Evolutionary conservation across 2,113 vertebrate species (phyloP), one percentile per base, ranked within the genome.

Genomic region (Thunnus maccoyii): DNA sequence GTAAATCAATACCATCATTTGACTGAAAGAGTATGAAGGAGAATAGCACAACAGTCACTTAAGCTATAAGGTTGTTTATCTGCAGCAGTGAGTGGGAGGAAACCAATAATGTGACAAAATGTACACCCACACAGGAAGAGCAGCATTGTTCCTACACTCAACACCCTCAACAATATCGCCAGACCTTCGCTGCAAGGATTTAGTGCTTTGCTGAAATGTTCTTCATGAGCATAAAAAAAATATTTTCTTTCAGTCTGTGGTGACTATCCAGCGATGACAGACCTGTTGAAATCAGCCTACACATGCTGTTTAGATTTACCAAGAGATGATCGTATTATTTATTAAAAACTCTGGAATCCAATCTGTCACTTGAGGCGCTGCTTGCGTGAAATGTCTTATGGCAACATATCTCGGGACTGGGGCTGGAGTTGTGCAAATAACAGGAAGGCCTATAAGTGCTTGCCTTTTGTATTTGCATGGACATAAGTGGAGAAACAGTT

Each of bases 71-170:
- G 65, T 48, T 67, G 72, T 71, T 83, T 73, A 74, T 70, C 30
- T 61, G 61, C 55, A 5, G 67, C 65, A 64, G 55, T 48, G 63
- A 25, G 80, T 70, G 17, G 73, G 78, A 46, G 32, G 54, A 72
- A 76, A 56, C 61, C 44, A 57, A 64, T 69, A 76, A 65, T 27
- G 70, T 63, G 58, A 75, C 56, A 81, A 84, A 72, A 71, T 16
- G 1, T 18, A 74, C 36, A 70, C 54, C 76, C 69, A 60, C 56
- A 20, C 36, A 41, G 14, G 50, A 67, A 46, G 55, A 65, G 47
- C n/a, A 51, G 16, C 58, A 51, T 47, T 78, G 47, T 75, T 72
- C 55, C 50, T 14, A 41, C 30, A 61, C 41, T 27, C 22, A 47
- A 25, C 60, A 50, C 22, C 30, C 61, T 63, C 41, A 22, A 7